Conservation (phyloP, 2,888 invertebrate species). For the Hirtodrosophila cameraria region DNA sequence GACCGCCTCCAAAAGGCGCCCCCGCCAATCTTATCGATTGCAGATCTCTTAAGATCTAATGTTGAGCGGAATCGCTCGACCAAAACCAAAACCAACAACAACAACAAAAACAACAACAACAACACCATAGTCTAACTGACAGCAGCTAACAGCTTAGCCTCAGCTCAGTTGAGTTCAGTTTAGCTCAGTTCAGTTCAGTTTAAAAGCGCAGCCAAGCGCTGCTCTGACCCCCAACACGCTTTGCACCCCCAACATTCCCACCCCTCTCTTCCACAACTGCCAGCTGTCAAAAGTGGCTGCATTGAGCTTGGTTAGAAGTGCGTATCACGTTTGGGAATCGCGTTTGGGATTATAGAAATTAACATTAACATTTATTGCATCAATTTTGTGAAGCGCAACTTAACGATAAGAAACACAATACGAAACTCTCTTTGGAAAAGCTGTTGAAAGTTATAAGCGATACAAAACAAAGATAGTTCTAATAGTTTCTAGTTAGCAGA, state of each 20-base stretch:
- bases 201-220: constrained; percentile 57
- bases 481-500: no score
- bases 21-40: constrained; percentile 44
- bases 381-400: constrained; percentile 19
- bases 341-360: constrained; percentile 33
- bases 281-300: constrained; percentile 56
- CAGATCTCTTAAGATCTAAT: constrained; percentile 22
- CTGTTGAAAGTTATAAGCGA: no score
- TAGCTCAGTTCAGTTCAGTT: background rate
- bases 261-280: background rate
- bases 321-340: constrained; percentile 21
- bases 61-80: constrained; percentile 9
- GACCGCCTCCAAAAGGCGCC: constrained; percentile 20
- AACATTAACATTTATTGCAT: constrained; percentile 27
- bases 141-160: no score
- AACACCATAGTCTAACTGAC: constrained; percentile 21
- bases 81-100: constrained; percentile 18
- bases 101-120: constrained; percentile 20
- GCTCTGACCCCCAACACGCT: constrained; percentile 38
- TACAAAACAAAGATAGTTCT: no score
- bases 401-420: background rate
- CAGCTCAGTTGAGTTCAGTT: background rate
- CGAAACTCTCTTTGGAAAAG: no score
- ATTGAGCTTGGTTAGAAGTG: constrained; percentile 4
- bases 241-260: background rate